Conservation (phyloP, 1,140 invertebrate genomes). For the Macrocentrus cingulum region DNA sequence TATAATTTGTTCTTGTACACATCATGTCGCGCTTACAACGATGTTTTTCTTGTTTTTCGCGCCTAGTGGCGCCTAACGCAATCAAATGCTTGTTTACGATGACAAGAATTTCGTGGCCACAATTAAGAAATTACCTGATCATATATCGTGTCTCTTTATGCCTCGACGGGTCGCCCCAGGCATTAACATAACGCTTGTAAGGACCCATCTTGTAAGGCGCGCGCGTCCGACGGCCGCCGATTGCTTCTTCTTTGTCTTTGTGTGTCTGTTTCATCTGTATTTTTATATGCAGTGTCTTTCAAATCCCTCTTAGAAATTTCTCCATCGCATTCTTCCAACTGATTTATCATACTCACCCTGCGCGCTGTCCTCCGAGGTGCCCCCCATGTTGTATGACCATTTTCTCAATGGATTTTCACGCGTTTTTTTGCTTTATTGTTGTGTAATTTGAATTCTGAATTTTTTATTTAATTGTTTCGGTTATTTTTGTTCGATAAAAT, state of each 20-base stretch:
- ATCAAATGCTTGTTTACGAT: slow-evolving; percentile 55
- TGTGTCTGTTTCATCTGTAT: neutral
- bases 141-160: slow-evolving; percentile 57
- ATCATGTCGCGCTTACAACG: too few relatives aligned
- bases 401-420: too few relatives aligned
- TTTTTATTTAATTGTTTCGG: too few relatives aligned
- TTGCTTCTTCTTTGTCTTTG: slow-evolving; percentile 6
- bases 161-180: slow-evolving; percentile 17
- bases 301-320: slow-evolving; percentile 22
- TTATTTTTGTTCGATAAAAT: too few relatives aligned
- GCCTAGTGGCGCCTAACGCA: slow-evolving; percentile 41
- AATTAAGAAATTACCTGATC: slow-evolving; percentile 59
- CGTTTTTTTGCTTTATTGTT: too few relatives aligned
- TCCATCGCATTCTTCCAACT: slow-evolving; percentile 32
- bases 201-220: slow-evolving; percentile 41
- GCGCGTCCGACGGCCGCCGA: slow-evolving; percentile 35
- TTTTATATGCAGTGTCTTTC: neutral
- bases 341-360: slow-evolving; percentile 19
- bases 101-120: slow-evolving; percentile 55
- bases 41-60: neutral
- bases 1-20: too few relatives aligned
- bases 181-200: slow-evolving; percentile 26
- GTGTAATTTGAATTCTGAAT: too few relatives aligned
- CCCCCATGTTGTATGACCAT: too few relatives aligned
- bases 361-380: too few relatives aligned